A percentile compares a stretch with the other conserved stretches of the same genome.
These are phyloP conservation scores for Philereme transversata DNA, from an alignment of 2,888 invertebrate species.

Conservation along the genomic window DNA sequence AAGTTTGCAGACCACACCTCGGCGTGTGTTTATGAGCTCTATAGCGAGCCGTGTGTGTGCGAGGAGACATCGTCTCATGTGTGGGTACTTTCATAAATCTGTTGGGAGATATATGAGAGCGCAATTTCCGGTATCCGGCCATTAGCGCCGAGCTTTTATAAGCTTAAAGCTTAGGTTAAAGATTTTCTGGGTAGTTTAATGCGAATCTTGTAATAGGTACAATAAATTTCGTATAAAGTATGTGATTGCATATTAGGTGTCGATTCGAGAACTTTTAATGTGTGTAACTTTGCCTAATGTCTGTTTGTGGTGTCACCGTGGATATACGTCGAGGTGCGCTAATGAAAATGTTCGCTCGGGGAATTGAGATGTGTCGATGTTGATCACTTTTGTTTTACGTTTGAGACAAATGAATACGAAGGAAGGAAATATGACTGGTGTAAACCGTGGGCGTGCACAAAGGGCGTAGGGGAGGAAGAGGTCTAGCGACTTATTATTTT, in stretches of 20 bases:
- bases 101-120: constrained; percentile 94
- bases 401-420: constrained; percentile 49
- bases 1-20: constrained; percentile 62
- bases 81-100: constrained; percentile 94
- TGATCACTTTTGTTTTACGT: constrained; percentile 36
- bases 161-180: constrained; percentile 86
- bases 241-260: constrained; percentile 84
- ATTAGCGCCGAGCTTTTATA: constrained; percentile 89
- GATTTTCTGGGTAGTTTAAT: constrained; percentile 85
- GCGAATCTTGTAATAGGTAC: constrained; percentile 84
- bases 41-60: constrained; percentile 46
- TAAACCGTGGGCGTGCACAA: constrained; percentile 61
- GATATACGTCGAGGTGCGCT: constrained; percentile 28
- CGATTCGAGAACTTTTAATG: constrained; percentile 82
- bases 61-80: constrained; percentile 81
- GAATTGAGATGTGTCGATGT: constrained; percentile 30
- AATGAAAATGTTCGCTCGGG: constrained; percentile 43
- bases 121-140: constrained; percentile 96
- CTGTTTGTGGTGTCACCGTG: constrained; percentile 58
- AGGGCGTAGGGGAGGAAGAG: constrained; percentile 39
- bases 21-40: constrained; percentile 50
- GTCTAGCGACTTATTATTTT: constrained; percentile 75
- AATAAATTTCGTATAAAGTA: constrained; percentile 83
- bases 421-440: constrained; percentile 82
- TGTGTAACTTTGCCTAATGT: constrained; percentile 82